phyloP scores from a whole-genome alignment of 2,797 vertebrate genomes.

The Rhynchonycteris naso region DNA sequence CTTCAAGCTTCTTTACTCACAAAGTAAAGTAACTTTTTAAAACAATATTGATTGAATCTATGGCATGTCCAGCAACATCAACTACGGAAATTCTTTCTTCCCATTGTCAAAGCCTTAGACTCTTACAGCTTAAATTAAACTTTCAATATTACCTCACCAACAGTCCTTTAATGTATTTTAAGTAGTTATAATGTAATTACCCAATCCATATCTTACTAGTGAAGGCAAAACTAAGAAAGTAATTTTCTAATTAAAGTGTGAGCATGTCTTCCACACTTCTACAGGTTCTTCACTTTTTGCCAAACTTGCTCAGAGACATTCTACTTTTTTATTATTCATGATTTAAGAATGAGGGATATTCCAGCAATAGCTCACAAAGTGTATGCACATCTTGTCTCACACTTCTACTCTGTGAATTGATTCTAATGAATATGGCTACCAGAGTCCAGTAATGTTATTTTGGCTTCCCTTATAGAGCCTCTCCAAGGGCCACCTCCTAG shows the following conservation, averaged over 20 bases:
- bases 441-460: not conserved
- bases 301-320: not conserved
- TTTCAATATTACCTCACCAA: not conserved
- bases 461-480: rapidly evolving
- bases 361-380: not conserved
- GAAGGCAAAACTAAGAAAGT: not conserved
- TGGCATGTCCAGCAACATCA: not conserved
- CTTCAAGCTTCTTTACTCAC: not conserved
- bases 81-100: not conserved
- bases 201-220: not conserved
- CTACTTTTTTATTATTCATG: not conserved
- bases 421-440: not conserved
- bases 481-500: not conserved
- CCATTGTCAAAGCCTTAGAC: not conserved
- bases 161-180: not conserved
- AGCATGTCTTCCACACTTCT: not conserved
- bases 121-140: not conserved
- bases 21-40: slow-evolving; percentile 6
- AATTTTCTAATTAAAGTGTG: not conserved
- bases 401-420: not conserved
- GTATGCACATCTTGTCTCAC: not conserved
- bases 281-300: not conserved
- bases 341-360: not conserved
- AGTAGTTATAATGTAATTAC: not conserved
- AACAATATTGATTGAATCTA: not conserved